Evolutionary conservation across 2,888 invertebrate species (phyloP).

Genomic region (Drosophila algonquin): DNA sequence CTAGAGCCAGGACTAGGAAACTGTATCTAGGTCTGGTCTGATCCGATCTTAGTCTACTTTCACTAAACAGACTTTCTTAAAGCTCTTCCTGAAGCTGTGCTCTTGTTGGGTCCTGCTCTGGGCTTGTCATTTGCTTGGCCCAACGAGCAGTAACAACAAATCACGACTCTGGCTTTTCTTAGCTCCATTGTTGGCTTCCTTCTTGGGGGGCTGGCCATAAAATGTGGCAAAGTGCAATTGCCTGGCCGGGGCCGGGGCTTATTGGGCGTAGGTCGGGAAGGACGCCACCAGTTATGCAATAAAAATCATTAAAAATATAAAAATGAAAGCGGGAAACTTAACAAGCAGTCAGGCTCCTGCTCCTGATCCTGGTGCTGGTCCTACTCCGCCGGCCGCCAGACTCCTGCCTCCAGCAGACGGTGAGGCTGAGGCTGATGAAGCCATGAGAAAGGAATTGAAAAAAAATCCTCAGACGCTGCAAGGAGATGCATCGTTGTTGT

Average conservation of each 20-base stretch:
- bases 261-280: conserved; percentile 32
- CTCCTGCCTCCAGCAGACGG: conserved; percentile 15
- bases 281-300: conserved; percentile 68
- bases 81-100: not conserved
- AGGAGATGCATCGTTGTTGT: conserved; percentile 34
- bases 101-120: not conserved
- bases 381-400: not conserved
- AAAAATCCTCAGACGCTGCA: conserved; percentile 38
- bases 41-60: not conserved
- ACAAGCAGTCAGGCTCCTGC: conserved; percentile 53
- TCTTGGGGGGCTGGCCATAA: conserved; percentile 53
- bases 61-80: not conserved
- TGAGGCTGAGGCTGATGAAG: conserved; percentile 50
- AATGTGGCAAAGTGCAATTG: conserved; percentile 81
- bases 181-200: conserved; percentile 26
- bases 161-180: conserved; percentile 12
- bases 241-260: conserved; percentile 39
- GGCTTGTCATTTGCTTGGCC: not conserved
- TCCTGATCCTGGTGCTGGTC: conserved; percentile 10
- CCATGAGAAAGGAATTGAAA: conserved; percentile 51
- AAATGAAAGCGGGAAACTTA: conserved; percentile 71
- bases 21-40: not conserved
- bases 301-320: conserved; percentile 80
- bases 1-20: not conserved
- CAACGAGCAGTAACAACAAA: conserved; percentile 20